Percentiles rank a stretch among this genome's conserved stretches.
phyloP scores from a whole-genome alignment of 2,888 invertebrate species.

The Acanthosepion esculentum region DNA sequence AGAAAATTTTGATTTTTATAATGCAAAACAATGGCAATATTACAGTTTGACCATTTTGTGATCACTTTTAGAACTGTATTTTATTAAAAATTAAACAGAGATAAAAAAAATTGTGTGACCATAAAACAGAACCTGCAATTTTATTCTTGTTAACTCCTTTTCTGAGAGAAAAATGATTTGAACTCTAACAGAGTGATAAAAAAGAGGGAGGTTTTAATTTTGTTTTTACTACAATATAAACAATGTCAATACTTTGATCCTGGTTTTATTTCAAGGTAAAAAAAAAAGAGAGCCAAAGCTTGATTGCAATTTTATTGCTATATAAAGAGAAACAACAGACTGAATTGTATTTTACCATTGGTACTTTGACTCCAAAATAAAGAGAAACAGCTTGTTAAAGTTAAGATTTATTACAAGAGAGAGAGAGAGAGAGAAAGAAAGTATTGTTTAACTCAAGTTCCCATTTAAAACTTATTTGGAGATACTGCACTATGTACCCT shows the following conservation, averaged over 20 bases:
- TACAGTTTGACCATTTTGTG: neutral
- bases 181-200: neutral
- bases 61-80: neutral
- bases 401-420: neutral
- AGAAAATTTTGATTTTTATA: neutral
- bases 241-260: constrained; percentile 11
- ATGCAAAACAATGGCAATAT: neutral
- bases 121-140: neutral
- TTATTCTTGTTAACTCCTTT: neutral
- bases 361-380: neutral
- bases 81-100: neutral
- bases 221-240: neutral
- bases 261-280: neutral
- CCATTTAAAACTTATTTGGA: neutral
- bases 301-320: neutral
- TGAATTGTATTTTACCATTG: neutral
- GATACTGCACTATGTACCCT: neutral
- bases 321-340: neutral
- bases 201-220: neutral
- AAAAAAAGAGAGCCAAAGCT: neutral
- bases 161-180: neutral
- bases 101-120: neutral
- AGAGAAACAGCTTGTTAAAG: neutral
- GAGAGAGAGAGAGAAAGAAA: too few species aligned
- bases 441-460: neutral